Evolutionary conservation across 2,888 invertebrate genomes (phyloP).

Genomic region (Dicycla oo): DNA sequence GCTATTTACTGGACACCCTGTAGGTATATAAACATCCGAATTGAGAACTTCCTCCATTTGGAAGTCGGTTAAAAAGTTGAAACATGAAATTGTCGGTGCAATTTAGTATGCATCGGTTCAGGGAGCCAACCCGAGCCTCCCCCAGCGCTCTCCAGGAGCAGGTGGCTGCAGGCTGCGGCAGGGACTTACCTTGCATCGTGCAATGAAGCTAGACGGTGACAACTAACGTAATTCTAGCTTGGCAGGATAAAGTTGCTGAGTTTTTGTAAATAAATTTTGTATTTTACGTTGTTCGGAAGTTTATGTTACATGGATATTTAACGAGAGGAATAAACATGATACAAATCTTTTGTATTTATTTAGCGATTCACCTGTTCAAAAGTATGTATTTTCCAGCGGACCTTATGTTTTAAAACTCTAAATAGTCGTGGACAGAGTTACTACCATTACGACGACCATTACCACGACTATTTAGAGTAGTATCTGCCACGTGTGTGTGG

Average conservation of each 20-base stretch:
- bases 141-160: constrained; percentile 18
- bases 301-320: not conserved
- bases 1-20: too few relatives aligned
- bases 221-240: constrained; percentile 17
- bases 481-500: too few relatives aligned
- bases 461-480: not conserved
- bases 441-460: too few relatives aligned
- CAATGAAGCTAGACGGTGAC: constrained; percentile 14
- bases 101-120: constrained; percentile 19
- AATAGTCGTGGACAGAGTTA: too few relatives aligned
- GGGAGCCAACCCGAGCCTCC: constrained; percentile 9
- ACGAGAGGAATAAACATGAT: not conserved
- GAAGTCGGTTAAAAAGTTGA: too few relatives aligned
- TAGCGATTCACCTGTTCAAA: too few relatives aligned
- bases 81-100: constrained; percentile 4
- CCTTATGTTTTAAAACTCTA: not conserved
- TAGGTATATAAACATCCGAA: too few relatives aligned
- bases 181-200: not conserved
- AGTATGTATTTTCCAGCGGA: not conserved
- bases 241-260: not conserved
- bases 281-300: not conserved
- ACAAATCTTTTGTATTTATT: not conserved
- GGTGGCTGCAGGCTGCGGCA: constrained; percentile 4
- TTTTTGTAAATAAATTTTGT: constrained; percentile 16
- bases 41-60: too few relatives aligned